Percentiles rank a stretch among this genome's conserved stretches.
phyloP scores from a whole-genome alignment of 2,888 invertebrate genomes.

The Protodeltote pygarga region DNA sequence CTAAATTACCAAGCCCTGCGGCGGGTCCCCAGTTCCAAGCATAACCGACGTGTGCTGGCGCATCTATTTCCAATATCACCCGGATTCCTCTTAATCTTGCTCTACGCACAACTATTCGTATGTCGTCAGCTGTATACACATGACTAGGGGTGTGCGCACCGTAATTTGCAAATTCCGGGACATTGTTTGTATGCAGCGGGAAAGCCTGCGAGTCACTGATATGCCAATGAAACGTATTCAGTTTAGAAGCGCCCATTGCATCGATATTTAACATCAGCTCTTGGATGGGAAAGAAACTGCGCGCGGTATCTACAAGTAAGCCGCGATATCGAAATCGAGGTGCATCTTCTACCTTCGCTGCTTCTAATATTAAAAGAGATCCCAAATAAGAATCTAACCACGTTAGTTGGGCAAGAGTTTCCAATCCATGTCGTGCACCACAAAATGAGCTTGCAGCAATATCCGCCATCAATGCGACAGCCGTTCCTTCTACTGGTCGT shows the following conservation, averaged over 20 bases:
- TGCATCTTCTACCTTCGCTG: slow-evolving; percentile 89
- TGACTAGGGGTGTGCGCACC: slow-evolving; percentile 93
- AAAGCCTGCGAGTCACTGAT: slow-evolving; percentile 96
- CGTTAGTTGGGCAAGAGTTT: slow-evolving; percentile 91
- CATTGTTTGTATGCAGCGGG: slow-evolving; percentile 91
- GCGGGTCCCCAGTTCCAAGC: slow-evolving; percentile 93
- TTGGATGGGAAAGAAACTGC: slow-evolving; percentile 93
- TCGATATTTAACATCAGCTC: slow-evolving; percentile 91
- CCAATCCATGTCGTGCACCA: slow-evolving; percentile 91
- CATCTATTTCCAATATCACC: slow-evolving; percentile 94
- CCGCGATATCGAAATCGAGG: slow-evolving; percentile 93
- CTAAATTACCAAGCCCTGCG: slow-evolving; percentile 89
- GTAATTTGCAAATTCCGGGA: slow-evolving; percentile 91
- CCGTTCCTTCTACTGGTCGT: slow-evolving; percentile 73
- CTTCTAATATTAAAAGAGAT: slow-evolving; percentile 88
- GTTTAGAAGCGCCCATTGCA: slow-evolving; percentile 95
- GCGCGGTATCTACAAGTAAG: slow-evolving; percentile 94
- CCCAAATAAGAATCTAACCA: slow-evolving; percentile 90
- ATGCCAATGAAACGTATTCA: slow-evolving; percentile 97
- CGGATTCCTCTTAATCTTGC: slow-evolving; percentile 94
- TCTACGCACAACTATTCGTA: slow-evolving; percentile 90
- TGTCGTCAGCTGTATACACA: slow-evolving; percentile 89
- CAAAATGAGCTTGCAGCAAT: slow-evolving; percentile 90
- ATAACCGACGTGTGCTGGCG: slow-evolving; percentile 93
- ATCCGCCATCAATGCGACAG: slow-evolving; percentile 80